Percentiles rank a stretch among this genome's conserved stretches.
These are phyloP conservation scores for Rhizomys pruinosus DNA, from an alignment of 2,113 vertebrate species.

Conservation along the genomic window DNA sequence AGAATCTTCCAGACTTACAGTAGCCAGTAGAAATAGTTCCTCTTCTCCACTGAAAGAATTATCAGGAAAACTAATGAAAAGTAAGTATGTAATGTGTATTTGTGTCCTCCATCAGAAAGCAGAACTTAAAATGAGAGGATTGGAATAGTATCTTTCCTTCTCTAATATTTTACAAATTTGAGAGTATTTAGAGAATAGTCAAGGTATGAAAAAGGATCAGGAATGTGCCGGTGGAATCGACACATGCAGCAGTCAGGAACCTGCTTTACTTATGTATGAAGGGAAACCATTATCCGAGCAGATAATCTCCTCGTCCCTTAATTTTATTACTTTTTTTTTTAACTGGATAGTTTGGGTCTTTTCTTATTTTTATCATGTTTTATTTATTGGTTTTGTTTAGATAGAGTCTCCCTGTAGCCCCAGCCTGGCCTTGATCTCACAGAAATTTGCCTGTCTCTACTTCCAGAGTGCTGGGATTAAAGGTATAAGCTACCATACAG, in stretches of 20 bases:
- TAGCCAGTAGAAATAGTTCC: constrained; percentile 88
- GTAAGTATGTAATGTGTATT: constrained; percentile 87
- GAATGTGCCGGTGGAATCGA: neutral
- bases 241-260: neutral
- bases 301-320: neutral
- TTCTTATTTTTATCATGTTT: neutral
- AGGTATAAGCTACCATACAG: too few relatives aligned
- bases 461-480: too few relatives aligned
- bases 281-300: neutral
- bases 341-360: neutral
- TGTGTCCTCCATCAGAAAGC: neutral
- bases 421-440: too few relatives aligned
- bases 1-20: constrained; percentile 88
- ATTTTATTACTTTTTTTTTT: constrained; percentile 1
- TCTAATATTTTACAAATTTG: constrained; percentile 30
- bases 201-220: neutral
- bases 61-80: constrained; percentile 97
- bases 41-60: constrained; percentile 91
- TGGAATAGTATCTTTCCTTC: constrained; percentile 25
- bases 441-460: too few relatives aligned
- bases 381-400: neutral
- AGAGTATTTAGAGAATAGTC: neutral
- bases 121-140: constrained; percentile 16
- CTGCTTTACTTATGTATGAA: neutral
- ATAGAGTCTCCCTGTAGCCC: too few relatives aligned